Conservation (phyloP, 2,113 vertebrate genomes). For the Callaeas wilsoni region DNA sequence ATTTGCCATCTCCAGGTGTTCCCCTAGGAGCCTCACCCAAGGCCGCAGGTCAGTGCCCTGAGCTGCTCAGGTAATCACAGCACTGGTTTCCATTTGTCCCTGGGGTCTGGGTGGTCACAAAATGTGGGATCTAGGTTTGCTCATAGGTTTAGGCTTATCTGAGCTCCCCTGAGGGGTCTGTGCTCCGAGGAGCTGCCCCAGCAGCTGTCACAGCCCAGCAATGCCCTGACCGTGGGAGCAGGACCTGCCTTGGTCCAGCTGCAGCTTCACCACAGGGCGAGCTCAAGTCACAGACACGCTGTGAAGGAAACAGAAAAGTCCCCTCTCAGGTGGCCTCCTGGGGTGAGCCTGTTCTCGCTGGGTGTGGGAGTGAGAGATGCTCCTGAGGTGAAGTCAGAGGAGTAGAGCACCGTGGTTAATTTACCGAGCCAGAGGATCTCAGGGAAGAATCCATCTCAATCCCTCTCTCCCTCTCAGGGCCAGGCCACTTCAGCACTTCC, state of each 20-base stretch:
- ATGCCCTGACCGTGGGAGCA: accelerated
- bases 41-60: neutral
- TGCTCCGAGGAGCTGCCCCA: neutral
- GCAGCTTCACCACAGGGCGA: accelerated
- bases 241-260: accelerated
- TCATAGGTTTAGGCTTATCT: neutral
- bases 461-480: neutral
- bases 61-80: neutral
- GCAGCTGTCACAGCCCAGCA: neutral
- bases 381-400: neutral
- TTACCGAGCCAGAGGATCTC: neutral
- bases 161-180: neutral
- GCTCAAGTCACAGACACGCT: accelerated
- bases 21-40: neutral
- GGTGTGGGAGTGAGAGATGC: neutral
- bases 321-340: neutral
- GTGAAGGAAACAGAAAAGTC: neutral
- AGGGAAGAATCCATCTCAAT: neutral
- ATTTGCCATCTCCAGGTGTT: neutral
- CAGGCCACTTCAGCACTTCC: neutral
- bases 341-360: neutral
- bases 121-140: neutral
- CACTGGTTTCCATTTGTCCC: neutral
- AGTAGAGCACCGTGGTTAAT: accelerated
- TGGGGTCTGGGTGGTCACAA: neutral